Evolutionary conservation across 2,888 invertebrate species (phyloP).

Genomic region (Heliconius sara): DNA sequence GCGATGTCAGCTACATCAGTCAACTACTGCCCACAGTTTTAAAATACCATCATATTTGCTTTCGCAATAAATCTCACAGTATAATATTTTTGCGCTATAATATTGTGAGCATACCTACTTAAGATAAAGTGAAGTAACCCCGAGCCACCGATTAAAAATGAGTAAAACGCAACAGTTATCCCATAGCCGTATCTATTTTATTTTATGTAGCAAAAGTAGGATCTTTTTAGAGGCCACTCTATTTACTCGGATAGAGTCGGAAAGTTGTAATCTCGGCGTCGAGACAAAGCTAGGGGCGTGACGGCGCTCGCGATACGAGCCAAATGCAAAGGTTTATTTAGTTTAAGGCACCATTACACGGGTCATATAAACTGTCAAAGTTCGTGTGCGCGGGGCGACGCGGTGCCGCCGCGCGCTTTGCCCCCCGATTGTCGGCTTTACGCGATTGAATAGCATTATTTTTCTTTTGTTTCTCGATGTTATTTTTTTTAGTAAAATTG

Average conservation of each 20-base stretch:
- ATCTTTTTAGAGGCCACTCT: slow-evolving; percentile 39
- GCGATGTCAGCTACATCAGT: slow-evolving; percentile 70
- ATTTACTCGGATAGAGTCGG: slow-evolving; percentile 42
- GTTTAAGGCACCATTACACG: slow-evolving; percentile 82
- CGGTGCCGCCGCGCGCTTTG: slow-evolving; percentile 57
- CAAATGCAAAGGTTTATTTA: slow-evolving; percentile 82
- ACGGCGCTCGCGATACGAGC: slow-evolving; percentile 64
- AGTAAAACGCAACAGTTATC: slow-evolving; percentile 11
- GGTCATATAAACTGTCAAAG: slow-evolving; percentile 83
- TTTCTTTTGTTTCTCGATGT: slow-evolving; percentile 51
- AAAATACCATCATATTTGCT: background rate
- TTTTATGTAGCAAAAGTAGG: slow-evolving; percentile 20
- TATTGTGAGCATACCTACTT: background rate
- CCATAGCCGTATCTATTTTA: slow-evolving; percentile 25
- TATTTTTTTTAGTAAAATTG: background rate
- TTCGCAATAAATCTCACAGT: background rate
- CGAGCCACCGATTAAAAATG: background rate
- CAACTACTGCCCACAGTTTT: slow-evolving; percentile 43
- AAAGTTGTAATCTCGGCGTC: slow-evolving; percentile 68
- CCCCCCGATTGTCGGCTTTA: slow-evolving; percentile 55
- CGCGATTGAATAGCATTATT: slow-evolving; percentile 62
- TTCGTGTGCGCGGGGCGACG: slow-evolving; percentile 68
- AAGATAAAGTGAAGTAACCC: background rate
- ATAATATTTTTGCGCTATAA: background rate
- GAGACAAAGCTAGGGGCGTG: slow-evolving; percentile 72